Evolutionary conservation across 2,797 vertebrate genomes (phyloP).

Genomic region (Sciurus vulgaris): DNA sequence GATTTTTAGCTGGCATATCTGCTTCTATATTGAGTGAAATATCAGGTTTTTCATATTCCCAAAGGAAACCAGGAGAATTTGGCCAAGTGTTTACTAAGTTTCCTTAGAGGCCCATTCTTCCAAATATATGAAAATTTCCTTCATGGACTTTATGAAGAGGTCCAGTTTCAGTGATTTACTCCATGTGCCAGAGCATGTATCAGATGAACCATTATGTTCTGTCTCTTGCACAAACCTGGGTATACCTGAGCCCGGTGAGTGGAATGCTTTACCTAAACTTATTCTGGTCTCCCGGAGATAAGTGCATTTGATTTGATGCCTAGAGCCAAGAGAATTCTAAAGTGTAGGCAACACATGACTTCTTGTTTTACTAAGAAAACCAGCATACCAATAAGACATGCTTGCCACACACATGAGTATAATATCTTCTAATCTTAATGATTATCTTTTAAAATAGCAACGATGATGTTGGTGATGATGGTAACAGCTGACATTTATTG

Average conservation of each 20-base stretch:
- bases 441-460: conserved; percentile 54
- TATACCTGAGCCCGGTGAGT: background rate
- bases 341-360: background rate
- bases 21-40: conserved; percentile 27
- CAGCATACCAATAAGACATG: background rate
- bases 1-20: background rate
- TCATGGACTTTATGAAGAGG: conserved; percentile 32
- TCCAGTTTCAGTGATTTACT: conserved; percentile 16
- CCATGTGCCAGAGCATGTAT: background rate
- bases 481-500: conserved; percentile 1
- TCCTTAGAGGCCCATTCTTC: background rate
- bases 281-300: conserved; percentile 27
- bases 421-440: conserved; percentile 27
- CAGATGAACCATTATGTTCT: background rate
- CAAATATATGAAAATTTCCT: conserved; percentile 3
- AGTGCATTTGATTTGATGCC: background rate
- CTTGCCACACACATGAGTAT: background rate
- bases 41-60: background rate
- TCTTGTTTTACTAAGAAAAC: conserved; percentile 18
- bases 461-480: background rate
- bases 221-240: background rate
- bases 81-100: conserved; percentile 5
- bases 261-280: conserved; percentile 44
- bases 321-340: background rate
- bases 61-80: conserved; percentile 30